phyloP scores from a whole-genome alignment of 1,140 invertebrate genomes.

The Paramacrobiotus metropolitanus region DNA sequence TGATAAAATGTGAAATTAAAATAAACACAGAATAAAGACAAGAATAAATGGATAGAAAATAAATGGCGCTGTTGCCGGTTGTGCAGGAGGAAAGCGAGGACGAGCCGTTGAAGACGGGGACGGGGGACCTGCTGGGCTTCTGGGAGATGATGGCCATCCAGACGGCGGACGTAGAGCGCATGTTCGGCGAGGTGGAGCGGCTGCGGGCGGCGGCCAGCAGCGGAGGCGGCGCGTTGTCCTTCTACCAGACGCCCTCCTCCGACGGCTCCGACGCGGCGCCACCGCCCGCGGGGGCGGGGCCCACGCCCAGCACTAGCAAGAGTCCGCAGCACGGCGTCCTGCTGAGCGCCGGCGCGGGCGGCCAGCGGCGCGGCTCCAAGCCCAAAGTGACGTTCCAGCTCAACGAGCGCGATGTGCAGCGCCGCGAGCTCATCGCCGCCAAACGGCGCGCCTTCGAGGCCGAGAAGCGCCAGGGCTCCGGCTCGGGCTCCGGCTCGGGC shows the following conservation, averaged over 20 bases:
- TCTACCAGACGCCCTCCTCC: no score
- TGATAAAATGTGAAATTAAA: no score
- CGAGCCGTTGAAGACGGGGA: constrained; percentile 61
- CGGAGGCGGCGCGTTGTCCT: no score
- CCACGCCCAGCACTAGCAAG: no score
- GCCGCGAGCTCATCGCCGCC: not conserved
- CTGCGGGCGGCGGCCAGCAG: not conserved
- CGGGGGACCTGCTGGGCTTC: constrained; percentile 70
- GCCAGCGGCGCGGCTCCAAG: not conserved
- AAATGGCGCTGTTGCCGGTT: constrained; percentile 10
- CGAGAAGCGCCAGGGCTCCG: not conserved
- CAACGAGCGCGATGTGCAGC: not conserved
- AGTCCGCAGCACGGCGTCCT: no score
- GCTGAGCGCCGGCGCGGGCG: no score
- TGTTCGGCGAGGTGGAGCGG: not conserved
- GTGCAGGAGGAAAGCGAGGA: constrained; percentile 36
- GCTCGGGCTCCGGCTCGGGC: no score
- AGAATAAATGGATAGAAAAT: no score
- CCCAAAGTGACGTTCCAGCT: constrained; percentile 2
- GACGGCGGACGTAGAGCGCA: constrained; percentile 7
- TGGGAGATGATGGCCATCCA: constrained; percentile 91
- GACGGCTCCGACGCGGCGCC: no score
- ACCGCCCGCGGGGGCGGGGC: no score
- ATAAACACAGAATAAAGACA: no score
- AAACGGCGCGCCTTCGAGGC: not conserved